These are phyloP conservation scores for Byasa hedistus DNA, from an alignment of 2,888 invertebrate species.

Conservation along the genomic window DNA sequence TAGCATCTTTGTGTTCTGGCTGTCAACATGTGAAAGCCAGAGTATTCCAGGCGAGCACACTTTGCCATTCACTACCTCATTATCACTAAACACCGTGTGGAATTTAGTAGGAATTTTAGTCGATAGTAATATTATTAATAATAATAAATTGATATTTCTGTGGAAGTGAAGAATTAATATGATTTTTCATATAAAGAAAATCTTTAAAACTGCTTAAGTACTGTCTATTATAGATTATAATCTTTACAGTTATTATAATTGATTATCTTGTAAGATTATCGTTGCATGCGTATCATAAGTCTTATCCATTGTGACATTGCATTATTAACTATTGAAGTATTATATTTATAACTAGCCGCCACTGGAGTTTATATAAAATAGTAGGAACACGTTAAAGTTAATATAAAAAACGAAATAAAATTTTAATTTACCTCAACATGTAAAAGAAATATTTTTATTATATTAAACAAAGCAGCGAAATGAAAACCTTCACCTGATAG, in stretches of 20 bases:
- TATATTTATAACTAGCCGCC: neutral
- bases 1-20: neutral
- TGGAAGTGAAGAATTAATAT: too few relatives aligned
- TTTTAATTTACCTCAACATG: neutral
- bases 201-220: too few relatives aligned
- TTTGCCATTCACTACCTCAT: neutral
- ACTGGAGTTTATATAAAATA: neutral
- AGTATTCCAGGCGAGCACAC: neutral
- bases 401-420: neutral
- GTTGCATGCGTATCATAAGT: neutral
- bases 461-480: too few relatives aligned
- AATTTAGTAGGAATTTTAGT: too few relatives aligned
- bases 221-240: neutral
- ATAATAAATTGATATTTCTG: too few relatives aligned
- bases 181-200: too few relatives aligned
- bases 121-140: too few relatives aligned
- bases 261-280: neutral
- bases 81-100: too few relatives aligned
- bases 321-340: neutral
- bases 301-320: constrained; percentile 5
- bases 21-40: neutral
- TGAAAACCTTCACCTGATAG: too few relatives aligned
- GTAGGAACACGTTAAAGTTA: neutral
- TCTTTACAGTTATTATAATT: neutral
- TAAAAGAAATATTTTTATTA: too few relatives aligned